phyloP scores from a whole-genome alignment of 1,140 invertebrate genomes.

The Leptestheria dahalacensis region DNA sequence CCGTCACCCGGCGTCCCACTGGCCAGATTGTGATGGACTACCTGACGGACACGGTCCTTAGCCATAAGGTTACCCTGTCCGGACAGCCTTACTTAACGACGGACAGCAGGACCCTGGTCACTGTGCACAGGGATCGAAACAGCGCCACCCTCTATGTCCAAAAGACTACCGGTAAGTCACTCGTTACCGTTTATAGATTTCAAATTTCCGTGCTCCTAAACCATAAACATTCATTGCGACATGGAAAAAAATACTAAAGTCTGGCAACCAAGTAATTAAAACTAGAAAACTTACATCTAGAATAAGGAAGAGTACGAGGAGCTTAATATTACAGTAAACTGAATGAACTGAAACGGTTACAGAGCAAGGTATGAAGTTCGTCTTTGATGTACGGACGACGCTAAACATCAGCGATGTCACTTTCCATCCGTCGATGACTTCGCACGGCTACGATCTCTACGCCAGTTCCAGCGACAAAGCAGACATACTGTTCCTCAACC shows the following conservation, averaged over 20 bases:
- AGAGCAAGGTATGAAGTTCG: constrained; percentile 49
- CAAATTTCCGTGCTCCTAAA: too few species aligned
- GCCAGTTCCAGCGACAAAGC: constrained; percentile 55
- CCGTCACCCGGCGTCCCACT: constrained; percentile 41
- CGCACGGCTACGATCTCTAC: constrained; percentile 60
- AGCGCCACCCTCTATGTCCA: constrained; percentile 56
- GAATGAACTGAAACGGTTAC: background rate
- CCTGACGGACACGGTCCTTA: constrained; percentile 54
- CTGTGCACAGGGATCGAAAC: constrained; percentile 38
- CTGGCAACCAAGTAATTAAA: too few species aligned
- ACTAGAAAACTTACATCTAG: too few species aligned
- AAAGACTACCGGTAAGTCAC: constrained; percentile 41
- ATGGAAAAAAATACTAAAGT: too few species aligned
- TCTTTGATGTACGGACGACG: constrained; percentile 61
- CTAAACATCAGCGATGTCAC: constrained; percentile 58
- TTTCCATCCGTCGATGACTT: constrained; percentile 57
- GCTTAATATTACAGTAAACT: too few species aligned
- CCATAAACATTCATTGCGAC: too few species aligned
- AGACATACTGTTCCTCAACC: constrained; percentile 56
- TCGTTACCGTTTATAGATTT: background rate
- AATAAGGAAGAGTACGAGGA: too few species aligned
- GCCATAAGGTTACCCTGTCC: constrained; percentile 42
- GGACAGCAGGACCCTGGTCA: constrained; percentile 52
- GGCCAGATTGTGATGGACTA: constrained; percentile 61
- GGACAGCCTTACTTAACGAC: constrained; percentile 55